Evolutionary conservation across 2,113 vertebrate genomes (phyloP), one percentile per base, ranked within the genome.

Genomic region (Pycnonotus jocosus): DNA sequence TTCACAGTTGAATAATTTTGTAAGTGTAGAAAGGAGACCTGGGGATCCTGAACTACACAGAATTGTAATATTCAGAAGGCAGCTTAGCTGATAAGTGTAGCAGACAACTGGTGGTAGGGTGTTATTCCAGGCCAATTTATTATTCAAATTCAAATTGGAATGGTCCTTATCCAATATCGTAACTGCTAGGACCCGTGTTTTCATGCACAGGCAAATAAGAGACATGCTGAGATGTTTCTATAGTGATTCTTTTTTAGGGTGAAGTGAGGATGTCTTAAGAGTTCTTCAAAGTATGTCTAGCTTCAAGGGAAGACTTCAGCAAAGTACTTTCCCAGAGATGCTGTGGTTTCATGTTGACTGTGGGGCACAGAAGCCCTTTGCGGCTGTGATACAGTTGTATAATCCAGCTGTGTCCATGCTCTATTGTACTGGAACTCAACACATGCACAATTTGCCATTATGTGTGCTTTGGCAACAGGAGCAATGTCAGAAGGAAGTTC

Each of bases 371-470:
- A 71, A 85, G 15, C 37, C 20, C 45, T 72, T 76, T 79, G 66
- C 50, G 71, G 7, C 44, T 82, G 38, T 79, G 61, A 47, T 0
- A 11, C 33, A 28, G 7, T 30, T 90, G 17, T 76, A 8, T 60
- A 45, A 61, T 85, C 45, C n/a, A 76, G 15, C 57, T 68, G 1
- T 18, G 7, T 64, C 61, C 53, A 53, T 87, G 48, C 10, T 62
- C 0, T 45, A 4, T 65, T 0, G 0, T 42, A 45, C n/a, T 72
- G 70, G 69, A 79, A 60, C 15, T 69, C 8, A 5, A 5, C 5
- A 28, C 2, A 5, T 54, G 30, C 19, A 14, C 31, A 28, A 0
- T 68, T 92, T 73, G 57, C 33, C 35, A 12, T 71, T 30, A 11
- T 27, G 7, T 53, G 37, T 5, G 15, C 62, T 86, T 23, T 42